Conservation (phyloP, 30 jellyfish, hydroid and myxozoan species). For the Sanderia malayensis region DNA sequence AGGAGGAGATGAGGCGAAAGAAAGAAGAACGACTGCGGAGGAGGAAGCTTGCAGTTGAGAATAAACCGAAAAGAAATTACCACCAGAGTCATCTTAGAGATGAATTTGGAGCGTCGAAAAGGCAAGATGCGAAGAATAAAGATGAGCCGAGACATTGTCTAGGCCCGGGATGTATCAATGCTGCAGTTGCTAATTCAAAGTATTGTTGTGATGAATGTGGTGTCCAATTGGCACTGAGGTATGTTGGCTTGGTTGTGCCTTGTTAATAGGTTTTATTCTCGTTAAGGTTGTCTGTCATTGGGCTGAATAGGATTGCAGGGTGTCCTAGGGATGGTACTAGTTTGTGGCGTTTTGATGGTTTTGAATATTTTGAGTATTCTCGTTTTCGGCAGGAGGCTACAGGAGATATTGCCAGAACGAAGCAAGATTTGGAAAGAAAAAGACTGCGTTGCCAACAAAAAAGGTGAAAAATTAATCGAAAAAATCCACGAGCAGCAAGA, state of each 20-base stretch:
- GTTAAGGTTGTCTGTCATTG: too few relatives aligned
- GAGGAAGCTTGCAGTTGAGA: conserved; percentile 20
- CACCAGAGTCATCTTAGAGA: conserved; percentile 24
- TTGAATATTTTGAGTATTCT: too few relatives aligned
- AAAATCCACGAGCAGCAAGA: conserved; percentile 66
- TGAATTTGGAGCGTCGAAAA: conserved; percentile 33
- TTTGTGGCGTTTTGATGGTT: too few relatives aligned
- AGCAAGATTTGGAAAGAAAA: conserved; percentile 56
- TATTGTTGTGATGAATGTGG: conserved; percentile 97
- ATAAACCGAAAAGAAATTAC: conserved; percentile 10
- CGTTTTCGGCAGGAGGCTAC: conserved; percentile 70
- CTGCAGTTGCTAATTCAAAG: conserved; percentile 76
- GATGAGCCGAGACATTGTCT: conserved; percentile 78
- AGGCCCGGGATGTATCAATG: conserved; percentile 97
- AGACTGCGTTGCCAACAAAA: conserved; percentile 44
- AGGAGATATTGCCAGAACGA: conserved; percentile 80
- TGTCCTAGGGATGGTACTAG: too few relatives aligned
- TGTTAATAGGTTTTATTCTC: too few relatives aligned
- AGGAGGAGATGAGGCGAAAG: conserved; percentile 32
- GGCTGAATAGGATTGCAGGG: too few relatives aligned
- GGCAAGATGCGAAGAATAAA: conserved; percentile 53
- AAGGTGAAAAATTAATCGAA: conserved; percentile 56
- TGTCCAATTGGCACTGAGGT: conserved; percentile 90
- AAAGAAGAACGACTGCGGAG: conserved; percentile 38
- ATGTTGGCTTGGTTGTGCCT: too few relatives aligned